Conservation (phyloP, 2,113 vertebrate genomes). For the Neolamprologus variostigma region DNA sequence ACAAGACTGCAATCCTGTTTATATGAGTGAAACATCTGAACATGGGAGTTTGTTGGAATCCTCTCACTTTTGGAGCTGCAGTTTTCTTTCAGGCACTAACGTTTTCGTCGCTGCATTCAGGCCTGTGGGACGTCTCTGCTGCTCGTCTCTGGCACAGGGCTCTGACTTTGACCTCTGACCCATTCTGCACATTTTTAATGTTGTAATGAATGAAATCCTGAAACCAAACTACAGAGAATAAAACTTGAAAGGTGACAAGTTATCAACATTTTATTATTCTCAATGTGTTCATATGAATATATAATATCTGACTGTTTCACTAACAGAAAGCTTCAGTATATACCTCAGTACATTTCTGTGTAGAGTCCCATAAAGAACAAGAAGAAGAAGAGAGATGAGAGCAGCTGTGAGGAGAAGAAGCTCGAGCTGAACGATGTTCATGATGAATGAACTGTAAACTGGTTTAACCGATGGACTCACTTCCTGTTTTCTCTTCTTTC, state of each 20-base stretch:
- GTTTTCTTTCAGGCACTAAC: rapidly evolving
- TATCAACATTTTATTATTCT: background rate
- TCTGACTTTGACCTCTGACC: background rate
- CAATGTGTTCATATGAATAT: background rate
- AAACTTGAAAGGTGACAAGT: background rate
- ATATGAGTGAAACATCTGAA: rapidly evolving
- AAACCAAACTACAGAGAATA: background rate
- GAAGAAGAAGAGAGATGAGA: background rate
- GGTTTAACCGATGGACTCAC: background rate
- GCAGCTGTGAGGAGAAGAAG: background rate
- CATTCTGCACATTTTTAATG: background rate
- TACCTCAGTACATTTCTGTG: rapidly evolving
- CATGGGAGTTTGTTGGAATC: background rate
- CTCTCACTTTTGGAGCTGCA: rapidly evolving
- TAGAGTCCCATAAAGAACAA: background rate
- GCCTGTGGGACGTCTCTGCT: background rate
- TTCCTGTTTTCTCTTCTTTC: background rate
- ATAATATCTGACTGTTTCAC: background rate
- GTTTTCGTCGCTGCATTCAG: background rate
- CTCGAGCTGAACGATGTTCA: background rate
- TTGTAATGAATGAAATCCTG: background rate
- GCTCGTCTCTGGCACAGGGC: rapidly evolving
- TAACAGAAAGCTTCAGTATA: background rate
- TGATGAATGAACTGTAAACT: background rate
- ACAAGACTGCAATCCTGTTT: background rate